phyloP scores from a whole-genome alignment of 1,140 invertebrate genomes.

The Philotrypesis tridentata region DNA sequence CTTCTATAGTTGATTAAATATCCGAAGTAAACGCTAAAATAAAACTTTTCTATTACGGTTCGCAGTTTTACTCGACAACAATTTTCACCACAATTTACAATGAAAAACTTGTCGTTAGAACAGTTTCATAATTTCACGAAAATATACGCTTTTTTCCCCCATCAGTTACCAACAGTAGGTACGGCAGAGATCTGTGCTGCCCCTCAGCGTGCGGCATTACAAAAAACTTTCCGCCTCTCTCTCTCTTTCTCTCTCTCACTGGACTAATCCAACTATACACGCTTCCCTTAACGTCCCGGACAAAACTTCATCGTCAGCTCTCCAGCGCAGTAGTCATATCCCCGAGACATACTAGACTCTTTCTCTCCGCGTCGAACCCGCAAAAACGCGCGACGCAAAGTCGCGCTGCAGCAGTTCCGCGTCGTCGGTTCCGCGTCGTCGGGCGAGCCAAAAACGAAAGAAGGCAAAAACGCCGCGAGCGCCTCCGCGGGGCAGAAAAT shows the following conservation, averaged over 20 bases:
- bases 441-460: no score
- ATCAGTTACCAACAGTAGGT: neutral
- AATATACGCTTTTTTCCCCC: no score
- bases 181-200: neutral
- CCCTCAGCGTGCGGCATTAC: neutral
- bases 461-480: constrained; percentile 11
- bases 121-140: no score
- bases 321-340: neutral
- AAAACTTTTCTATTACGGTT: no score
- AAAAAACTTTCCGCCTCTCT: neutral
- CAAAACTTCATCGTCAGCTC: constrained; percentile 27
- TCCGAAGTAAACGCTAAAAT: no score
- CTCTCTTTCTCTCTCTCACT: neutral
- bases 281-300: neutral
- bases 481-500: neutral
- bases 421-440: neutral
- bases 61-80: no score
- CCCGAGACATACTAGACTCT: neutral
- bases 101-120: no score
- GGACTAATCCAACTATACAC: neutral
- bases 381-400: neutral
- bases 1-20: no score
- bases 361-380: neutral
- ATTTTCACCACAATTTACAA: no score
- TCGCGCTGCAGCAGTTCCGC: neutral